Conservation (phyloP, 2,797 vertebrate species). For the Poeciliopsis gracilis region DNA sequence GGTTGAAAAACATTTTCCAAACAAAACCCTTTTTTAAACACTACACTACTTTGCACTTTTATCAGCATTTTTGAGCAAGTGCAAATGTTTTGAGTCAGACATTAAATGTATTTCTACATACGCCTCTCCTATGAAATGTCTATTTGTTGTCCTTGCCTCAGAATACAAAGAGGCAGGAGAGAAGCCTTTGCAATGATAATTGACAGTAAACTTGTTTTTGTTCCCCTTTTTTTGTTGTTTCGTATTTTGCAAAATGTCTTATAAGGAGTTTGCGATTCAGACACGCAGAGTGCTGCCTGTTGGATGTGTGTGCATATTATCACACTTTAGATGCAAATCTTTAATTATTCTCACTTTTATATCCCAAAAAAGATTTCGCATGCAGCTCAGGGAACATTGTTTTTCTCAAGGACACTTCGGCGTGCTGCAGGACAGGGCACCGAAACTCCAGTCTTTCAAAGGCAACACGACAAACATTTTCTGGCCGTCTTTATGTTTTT, state of each 20-base stretch:
- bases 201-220: background rate
- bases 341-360: background rate
- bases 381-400: background rate
- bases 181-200: background rate
- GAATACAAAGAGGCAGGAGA: background rate
- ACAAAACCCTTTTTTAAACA: background rate
- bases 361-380: background rate
- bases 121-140: background rate
- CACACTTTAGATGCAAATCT: background rate
- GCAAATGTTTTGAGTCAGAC: background rate
- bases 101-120: background rate
- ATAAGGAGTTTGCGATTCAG: background rate
- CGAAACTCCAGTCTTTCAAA: background rate
- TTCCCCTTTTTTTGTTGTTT: background rate
- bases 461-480: background rate
- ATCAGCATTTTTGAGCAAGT: background rate
- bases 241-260: background rate
- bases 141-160: background rate
- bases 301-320: background rate
- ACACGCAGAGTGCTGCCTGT: background rate
- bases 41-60: background rate
- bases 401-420: background rate
- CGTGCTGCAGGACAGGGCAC: background rate
- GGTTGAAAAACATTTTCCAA: background rate
- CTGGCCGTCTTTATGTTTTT: background rate